Percentiles rank a stretch among this genome's conserved stretches.
phyloP scores from a whole-genome alignment of 2,113 vertebrate species.

The Oryzias woworae region DNA sequence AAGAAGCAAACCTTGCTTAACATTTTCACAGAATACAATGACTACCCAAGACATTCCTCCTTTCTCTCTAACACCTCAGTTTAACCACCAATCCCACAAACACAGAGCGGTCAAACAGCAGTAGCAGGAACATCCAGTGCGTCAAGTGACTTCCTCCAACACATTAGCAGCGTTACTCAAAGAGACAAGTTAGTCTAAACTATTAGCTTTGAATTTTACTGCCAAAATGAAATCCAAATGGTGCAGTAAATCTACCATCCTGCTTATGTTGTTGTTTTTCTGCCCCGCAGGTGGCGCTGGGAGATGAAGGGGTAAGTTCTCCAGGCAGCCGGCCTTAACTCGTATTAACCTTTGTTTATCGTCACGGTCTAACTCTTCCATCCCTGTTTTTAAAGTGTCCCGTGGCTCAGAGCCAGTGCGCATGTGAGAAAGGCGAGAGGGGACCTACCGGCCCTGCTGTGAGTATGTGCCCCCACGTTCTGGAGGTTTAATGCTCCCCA shows the following conservation, averaged over 20 bases:
- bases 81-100: too few relatives aligned
- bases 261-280: slow-evolving; percentile 33
- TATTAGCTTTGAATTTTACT: too few relatives aligned
- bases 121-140: too few relatives aligned
- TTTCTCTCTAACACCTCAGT: too few relatives aligned
- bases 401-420: slow-evolving; percentile 69
- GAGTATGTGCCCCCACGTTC: slow-evolving; percentile 63
- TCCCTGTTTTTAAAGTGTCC: slow-evolving; percentile 78
- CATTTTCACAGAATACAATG: too few relatives aligned
- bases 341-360: slow-evolving; percentile 8
- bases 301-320: slow-evolving; percentile 83
- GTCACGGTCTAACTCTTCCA: slow-evolving; percentile 19
- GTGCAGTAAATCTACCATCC: background rate
- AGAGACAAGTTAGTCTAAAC: too few relatives aligned
- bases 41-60: too few relatives aligned
- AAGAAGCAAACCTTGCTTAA: too few relatives aligned
- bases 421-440: slow-evolving; percentile 87
- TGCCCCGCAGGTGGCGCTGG: slow-evolving; percentile 77
- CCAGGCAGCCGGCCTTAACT: background rate
- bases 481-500: too few relatives aligned
- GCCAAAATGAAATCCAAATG: background rate
- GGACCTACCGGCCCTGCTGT: slow-evolving; percentile 82
- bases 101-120: too few relatives aligned
- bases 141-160: too few relatives aligned
- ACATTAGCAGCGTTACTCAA: too few relatives aligned